These are phyloP conservation scores for Danio albolineatus DNA, from an alignment of 2,797 vertebrate species.

Conservation along the genomic window DNA sequence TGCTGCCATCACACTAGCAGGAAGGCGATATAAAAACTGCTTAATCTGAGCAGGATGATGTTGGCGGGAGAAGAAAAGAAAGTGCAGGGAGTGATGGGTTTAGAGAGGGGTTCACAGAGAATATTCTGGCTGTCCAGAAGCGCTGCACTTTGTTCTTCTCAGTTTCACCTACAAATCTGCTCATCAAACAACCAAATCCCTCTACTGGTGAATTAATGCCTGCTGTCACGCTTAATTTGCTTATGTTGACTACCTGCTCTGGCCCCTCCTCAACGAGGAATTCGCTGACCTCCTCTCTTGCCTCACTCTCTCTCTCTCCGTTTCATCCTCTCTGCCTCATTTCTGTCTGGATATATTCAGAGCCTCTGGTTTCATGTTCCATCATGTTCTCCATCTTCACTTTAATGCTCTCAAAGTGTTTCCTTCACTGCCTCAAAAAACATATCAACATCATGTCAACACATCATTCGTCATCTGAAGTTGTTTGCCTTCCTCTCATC, in stretches of 20 bases:
- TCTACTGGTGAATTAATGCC: conserved; percentile 80
- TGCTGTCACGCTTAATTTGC: conserved; percentile 83
- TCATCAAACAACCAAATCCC: conserved; percentile 83
- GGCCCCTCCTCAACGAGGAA: conserved; percentile 73
- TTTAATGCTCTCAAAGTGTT: not conserved
- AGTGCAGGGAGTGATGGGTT: conserved; percentile 59
- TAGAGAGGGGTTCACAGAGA: conserved; percentile 81
- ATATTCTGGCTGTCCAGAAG: conserved; percentile 79
- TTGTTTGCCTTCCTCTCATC: conserved; percentile 35
- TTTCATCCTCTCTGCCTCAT: conserved; percentile 5
- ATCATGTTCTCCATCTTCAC: not conserved
- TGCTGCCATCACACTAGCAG: conserved; percentile 53
- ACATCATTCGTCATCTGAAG: conserved; percentile 25
- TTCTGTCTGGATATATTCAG: not conserved
- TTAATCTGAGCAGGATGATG: conserved; percentile 40
- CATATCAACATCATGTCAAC: conserved; percentile 14
- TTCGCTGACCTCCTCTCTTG: conserved; percentile 56
- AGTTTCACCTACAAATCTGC: conserved; percentile 80
- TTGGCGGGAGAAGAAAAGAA: conserved; percentile 17
- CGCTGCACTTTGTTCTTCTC: conserved; percentile 80
- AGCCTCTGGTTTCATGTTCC: conserved; percentile 3
- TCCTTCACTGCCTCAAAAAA: not conserved
- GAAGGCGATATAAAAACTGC: conserved; percentile 31
- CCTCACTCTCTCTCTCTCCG: conserved; percentile 55
- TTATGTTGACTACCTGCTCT: conserved; percentile 81